Percentiles rank a stretch among this genome's conserved stretches.
Conservation (phyloP, 30 jellyfish, hydroid and myxozoan genomes). For the Nemopilema nomurai region DNA sequence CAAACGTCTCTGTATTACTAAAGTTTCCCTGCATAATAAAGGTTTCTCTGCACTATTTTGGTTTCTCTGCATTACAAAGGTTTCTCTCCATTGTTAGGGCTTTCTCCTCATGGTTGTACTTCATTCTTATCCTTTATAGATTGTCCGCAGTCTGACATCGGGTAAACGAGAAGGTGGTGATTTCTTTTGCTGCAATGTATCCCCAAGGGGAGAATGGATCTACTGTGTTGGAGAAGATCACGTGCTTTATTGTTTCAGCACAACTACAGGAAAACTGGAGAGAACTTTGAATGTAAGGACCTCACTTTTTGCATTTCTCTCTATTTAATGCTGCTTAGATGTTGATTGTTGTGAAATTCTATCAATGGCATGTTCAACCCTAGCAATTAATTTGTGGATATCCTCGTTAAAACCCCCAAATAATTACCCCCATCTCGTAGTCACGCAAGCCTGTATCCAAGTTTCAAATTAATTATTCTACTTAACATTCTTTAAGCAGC, state of each 20-base stretch:
- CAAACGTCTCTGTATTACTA: not conserved
- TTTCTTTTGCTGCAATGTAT: conserved; percentile 76
- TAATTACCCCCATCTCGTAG: too few relatives aligned
- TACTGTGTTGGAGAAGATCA: conserved; percentile 96
- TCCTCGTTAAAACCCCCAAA: too few relatives aligned
- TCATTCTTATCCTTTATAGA: conserved; percentile 25
- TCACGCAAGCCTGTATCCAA: too few relatives aligned
- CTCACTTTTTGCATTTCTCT: not conserved
- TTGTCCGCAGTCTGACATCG: conserved; percentile 94
- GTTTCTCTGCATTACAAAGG: not conserved
- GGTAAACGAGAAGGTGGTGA: conserved; percentile 99
- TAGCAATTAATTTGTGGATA: too few relatives aligned
- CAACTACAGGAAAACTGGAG: conserved; percentile 93
- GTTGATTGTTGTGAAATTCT: too few relatives aligned
- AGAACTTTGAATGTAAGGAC: conserved; percentile 82
- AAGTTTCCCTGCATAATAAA: not conserved
- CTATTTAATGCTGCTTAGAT: too few relatives aligned
- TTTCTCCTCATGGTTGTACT: not conserved
- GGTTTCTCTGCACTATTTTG: not conserved
- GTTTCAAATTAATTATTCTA: not conserved
- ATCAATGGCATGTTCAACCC: too few relatives aligned
- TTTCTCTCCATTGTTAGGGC: not conserved
- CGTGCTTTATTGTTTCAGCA: conserved; percentile 94
- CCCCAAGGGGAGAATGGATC: conserved; percentile 98
- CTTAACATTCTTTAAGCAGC: too few relatives aligned